phyloP scores from a whole-genome alignment of 2,797 vertebrate species.

The Anomalospiza imberbis region DNA sequence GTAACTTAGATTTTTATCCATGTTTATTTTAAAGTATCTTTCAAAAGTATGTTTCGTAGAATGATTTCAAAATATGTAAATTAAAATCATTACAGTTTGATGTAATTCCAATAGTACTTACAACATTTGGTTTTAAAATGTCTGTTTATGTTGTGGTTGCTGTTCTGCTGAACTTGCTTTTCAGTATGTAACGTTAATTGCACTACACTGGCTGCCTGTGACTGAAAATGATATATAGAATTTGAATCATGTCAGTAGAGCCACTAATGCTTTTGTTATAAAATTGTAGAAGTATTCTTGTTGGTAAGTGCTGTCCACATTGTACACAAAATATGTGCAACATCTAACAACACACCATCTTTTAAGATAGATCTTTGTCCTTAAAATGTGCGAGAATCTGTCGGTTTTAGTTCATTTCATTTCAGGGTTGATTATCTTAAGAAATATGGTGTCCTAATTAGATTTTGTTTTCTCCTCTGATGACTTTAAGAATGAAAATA shows the following conservation, averaged over 20 bases:
- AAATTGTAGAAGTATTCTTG: not conserved
- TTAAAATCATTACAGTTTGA: not conserved
- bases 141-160: not conserved
- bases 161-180: not conserved
- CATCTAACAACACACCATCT: not conserved
- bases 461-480: not conserved
- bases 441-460: not conserved
- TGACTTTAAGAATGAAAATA: not conserved
- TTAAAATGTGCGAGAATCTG: not conserved
- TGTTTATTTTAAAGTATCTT: not conserved
- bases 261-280: not conserved
- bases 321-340: not conserved
- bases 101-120: not conserved
- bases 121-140: not conserved
- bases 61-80: not conserved
- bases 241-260: not conserved
- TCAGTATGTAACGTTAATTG: not conserved
- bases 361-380: not conserved
- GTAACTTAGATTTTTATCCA: not conserved
- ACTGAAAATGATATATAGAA: not conserved
- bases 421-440: not conserved
- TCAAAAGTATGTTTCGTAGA: not conserved
- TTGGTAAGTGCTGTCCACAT: not conserved
- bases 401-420: not conserved
- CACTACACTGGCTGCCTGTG: not conserved